These are phyloP conservation scores for Galeopsomyia nigrocyanea DNA, from an alignment of 2,888 invertebrate species.

Conservation along the genomic window DNA sequence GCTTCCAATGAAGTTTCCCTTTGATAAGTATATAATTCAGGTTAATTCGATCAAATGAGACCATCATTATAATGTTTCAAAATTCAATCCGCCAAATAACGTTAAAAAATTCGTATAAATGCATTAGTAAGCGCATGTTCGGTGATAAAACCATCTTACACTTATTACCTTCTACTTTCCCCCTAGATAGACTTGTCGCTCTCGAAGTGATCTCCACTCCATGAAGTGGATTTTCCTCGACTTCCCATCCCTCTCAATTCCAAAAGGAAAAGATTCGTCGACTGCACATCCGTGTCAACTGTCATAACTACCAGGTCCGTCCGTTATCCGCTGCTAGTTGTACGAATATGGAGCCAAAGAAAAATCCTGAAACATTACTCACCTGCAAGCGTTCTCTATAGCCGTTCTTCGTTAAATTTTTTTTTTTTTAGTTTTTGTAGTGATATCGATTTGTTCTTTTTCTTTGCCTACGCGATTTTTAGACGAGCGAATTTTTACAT, in stretches of 20 bases:
- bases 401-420: conserved; percentile 35
- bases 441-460: conserved; percentile 1
- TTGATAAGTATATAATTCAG: too few species aligned
- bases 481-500: too few species aligned
- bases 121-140: conserved; percentile 9
- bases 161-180: conserved; percentile 33
- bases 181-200: conserved; percentile 45
- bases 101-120: conserved; percentile 31
- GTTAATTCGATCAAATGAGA: too few species aligned
- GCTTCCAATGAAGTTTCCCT: too few species aligned
- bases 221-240: conserved; percentile 40
- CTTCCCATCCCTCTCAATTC: not conserved
- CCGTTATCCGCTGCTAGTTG: conserved; percentile 1
- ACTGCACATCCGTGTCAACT: conserved; percentile 3
- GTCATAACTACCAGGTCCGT: conserved; percentile 7
- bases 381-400: conserved; percentile 8
- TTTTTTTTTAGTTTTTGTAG: conserved; percentile 27
- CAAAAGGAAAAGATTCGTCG: conserved; percentile 29
- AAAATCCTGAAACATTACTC: not conserved
- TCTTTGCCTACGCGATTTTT: not conserved
- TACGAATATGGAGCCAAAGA: not conserved
- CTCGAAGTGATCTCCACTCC: conserved; percentile 27
- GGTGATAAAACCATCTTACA: conserved; percentile 33
- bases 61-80: too few species aligned
- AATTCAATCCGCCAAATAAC: too few species aligned